Evolutionary conservation across 2,113 vertebrate genomes (phyloP).

Genomic region (Pantherophis guttatus): DNA sequence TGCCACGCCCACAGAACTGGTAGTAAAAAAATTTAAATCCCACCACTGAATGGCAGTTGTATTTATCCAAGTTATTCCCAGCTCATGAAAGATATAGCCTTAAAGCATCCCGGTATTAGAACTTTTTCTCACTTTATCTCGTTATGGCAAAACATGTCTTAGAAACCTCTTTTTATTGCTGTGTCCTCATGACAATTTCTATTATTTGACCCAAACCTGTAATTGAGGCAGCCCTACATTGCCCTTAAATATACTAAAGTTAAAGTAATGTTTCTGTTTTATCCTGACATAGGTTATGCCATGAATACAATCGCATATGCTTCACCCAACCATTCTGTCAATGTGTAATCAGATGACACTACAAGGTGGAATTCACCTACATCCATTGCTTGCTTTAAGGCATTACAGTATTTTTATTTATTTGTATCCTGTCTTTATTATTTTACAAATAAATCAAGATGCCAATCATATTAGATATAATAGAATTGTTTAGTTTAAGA

Average conservation of each 20-base stretch:
- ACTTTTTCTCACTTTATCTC: not conserved
- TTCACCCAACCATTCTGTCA: not conserved
- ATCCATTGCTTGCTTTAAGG: not conserved
- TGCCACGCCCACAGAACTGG: too few relatives aligned
- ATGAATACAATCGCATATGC: not conserved
- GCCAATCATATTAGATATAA: not conserved
- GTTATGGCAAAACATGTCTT: not conserved
- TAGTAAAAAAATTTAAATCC: too few relatives aligned
- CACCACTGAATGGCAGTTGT: not conserved
- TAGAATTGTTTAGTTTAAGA: too few relatives aligned
- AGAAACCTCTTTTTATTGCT: not conserved
- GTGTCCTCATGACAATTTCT: not conserved
- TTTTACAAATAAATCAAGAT: too few relatives aligned
- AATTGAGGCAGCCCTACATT: not conserved
- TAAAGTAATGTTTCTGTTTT: not conserved
- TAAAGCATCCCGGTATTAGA: not conserved
- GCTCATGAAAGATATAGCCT: not conserved
- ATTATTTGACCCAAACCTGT: not conserved
- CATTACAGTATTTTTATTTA: not conserved
- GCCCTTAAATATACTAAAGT: not conserved
- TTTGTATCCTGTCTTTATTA: not conserved
- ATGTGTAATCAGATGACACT: not conserved
- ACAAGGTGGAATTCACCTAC: not conserved
- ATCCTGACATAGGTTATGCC: not conserved
- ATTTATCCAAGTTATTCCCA: not conserved